phyloP scores from a whole-genome alignment of 2,888 invertebrate genomes.

The Oscheius sp. region DNA sequence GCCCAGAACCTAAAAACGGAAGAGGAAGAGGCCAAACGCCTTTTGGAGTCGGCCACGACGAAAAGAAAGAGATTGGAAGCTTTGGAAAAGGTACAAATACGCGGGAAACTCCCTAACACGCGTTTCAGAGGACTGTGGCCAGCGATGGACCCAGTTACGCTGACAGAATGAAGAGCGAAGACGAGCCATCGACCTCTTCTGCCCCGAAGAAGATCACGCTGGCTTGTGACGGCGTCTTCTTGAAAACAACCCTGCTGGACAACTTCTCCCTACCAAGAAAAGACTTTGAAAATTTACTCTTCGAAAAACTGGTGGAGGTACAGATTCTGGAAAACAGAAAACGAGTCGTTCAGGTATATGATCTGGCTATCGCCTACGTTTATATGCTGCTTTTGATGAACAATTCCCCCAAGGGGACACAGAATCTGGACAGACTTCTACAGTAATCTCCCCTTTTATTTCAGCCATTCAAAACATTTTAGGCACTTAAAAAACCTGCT shows the following conservation, averaged over 20 bases:
- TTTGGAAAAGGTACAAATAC: conserved; percentile 1
- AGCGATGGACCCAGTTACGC: conserved; percentile 2
- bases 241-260: conserved; percentile 1
- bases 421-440: background rate
- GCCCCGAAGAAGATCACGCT: background rate
- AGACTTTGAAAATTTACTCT: background rate
- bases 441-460: background rate
- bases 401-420: background rate
- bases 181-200: conserved; percentile 1
- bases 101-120: background rate
- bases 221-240: conserved; percentile 3
- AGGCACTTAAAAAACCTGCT: background rate
- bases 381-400: conserved; percentile 4
- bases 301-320: conserved; percentile 4
- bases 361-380: background rate
- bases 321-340: background rate
- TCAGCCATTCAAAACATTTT: too few relatives aligned
- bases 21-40: background rate
- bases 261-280: background rate
- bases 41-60: background rate
- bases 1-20: background rate
- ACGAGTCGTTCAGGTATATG: background rate
- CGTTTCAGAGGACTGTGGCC: background rate
- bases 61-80: background rate
- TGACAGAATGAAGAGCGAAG: background rate